Base-by-base conservation (phyloP, 1,140 invertebrate species). In the Parapsyche elsis region DNA sequence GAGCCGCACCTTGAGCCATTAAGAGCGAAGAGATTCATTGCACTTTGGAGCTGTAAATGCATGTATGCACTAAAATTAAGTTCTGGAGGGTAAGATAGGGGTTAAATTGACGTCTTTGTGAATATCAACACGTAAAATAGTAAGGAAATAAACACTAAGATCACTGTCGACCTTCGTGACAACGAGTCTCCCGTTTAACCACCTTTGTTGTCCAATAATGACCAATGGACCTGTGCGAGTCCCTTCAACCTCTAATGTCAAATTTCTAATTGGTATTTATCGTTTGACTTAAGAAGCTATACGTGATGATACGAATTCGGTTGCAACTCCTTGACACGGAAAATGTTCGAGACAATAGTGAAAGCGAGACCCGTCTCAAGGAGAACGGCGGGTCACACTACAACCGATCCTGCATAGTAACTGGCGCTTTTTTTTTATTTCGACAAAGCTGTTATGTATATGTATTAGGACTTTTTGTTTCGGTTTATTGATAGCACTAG, bases 201-300 rank as follows among this genome's bases (percentile, higher is more conserved):
- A 67, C 64, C 24, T 23, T 67, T 67, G 64, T 67, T 67, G 64
- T 67, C 64, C 64, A 67, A 67, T 67, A 67, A 19, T 19, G 16
- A 9, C 57, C 57, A 61, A 19, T 21, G 30, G 30, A 38, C n/a
- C n/a, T n/a, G 30, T 38, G 30, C 30, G 30, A 38, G 30, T 4
- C 30, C 30, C 30, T 38, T 38, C 30, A 38, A 38, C 30, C 30
- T 38, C 30, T 38, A 38, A 38, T 38, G 30, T 38, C 30, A 38
- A 38, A 38, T 7, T 38, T 1, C 30, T 38, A 38, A 61, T 61
- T 61, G 16, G 16, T 61, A 21, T 61, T 61, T 61, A 61, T 61
- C 7, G 57, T 5, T 57, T 38, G 30, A 38, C 30, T 38, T 38
- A 38, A 38, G 30, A 38, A 38, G 30, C 7, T 7, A 38, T 7